Conservation (phyloP, 2,113 vertebrate genomes). For the Sylvilagus bachmani region DNA sequence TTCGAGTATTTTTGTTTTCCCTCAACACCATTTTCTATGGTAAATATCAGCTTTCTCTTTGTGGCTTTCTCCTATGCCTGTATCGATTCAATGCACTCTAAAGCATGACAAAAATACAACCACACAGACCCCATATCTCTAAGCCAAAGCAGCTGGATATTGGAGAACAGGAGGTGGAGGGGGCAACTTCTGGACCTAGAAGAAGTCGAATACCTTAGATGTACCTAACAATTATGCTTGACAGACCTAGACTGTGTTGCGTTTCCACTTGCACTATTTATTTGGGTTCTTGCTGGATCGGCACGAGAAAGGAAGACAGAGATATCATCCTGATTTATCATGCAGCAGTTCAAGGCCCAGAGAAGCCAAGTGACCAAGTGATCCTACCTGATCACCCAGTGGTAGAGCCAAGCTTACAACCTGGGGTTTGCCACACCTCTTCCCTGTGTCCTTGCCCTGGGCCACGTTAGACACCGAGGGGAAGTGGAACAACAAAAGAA, state of each 20-base stretch:
- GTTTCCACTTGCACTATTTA: neutral
- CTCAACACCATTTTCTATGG: slow-evolving; percentile 40
- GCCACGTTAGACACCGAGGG: too few species aligned
- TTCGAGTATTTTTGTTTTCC: neutral
- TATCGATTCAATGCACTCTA: neutral
- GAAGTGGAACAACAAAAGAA: neutral
- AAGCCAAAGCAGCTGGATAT: slow-evolving; percentile 25
- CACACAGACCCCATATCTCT: neutral
- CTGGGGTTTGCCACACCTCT: neutral
- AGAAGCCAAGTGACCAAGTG: neutral
- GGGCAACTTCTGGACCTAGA: neutral
- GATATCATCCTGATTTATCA: neutral
- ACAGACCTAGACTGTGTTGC: fast-evolving
- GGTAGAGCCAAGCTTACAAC: neutral
- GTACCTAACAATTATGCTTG: neutral
- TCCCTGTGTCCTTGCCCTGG: neutral
- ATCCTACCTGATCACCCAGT: neutral
- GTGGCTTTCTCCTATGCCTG: slow-evolving; percentile 29
- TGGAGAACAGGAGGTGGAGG: neutral
- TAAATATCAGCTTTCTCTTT: neutral
- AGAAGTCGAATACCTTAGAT: neutral
- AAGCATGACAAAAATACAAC: neutral
- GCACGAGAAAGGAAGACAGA: neutral
- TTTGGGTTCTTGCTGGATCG: neutral
- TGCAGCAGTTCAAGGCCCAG: neutral